phyloP scores from a whole-genome alignment of 2,888 invertebrate species.

The Drosophila barbarae region DNA sequence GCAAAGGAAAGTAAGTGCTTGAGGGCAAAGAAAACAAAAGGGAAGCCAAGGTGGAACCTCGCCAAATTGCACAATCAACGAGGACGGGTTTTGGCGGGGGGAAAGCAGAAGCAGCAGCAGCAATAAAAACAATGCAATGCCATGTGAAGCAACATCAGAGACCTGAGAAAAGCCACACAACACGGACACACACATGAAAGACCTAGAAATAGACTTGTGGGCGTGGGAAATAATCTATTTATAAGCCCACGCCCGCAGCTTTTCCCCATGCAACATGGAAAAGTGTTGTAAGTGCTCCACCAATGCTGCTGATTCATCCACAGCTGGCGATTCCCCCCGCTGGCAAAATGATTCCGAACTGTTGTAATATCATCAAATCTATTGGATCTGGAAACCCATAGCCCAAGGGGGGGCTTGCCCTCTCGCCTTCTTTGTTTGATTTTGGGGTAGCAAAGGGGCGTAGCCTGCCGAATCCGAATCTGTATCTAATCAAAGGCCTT shows the following conservation, averaged over 20 bases:
- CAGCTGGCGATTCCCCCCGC: slow-evolving; percentile 35
- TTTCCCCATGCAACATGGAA: slow-evolving; percentile 18
- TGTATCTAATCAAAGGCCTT: slow-evolving; percentile 27
- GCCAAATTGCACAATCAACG: slow-evolving; percentile 66
- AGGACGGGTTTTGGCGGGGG: slow-evolving; percentile 7
- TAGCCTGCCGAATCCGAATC: slow-evolving; percentile 1
- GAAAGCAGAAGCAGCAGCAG: slow-evolving; percentile 2
- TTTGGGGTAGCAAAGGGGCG: slow-evolving; percentile 14
- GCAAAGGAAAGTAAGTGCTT: slow-evolving; percentile 25
- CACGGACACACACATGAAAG: slow-evolving; percentile 16
- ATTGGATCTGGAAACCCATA: slow-evolving; percentile 14
- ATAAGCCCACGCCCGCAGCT: slow-evolving; percentile 31
- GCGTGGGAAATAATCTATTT: slow-evolving; percentile 70
- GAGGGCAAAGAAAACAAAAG: slow-evolving; percentile 37
- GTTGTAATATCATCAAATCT: slow-evolving; percentile 33
- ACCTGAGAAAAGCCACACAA: slow-evolving; percentile 31
- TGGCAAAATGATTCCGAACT: slow-evolving; percentile 26
- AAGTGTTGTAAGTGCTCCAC: slow-evolving; percentile 36
- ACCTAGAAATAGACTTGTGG: slow-evolving; percentile 71
- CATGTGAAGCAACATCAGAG: slow-evolving; percentile 46
- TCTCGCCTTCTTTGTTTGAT: not conserved
- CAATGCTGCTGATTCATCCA: slow-evolving; percentile 30
- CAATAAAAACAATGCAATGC: slow-evolving; percentile 58
- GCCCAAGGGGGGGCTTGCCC: slow-evolving; percentile 24
- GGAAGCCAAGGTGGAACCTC: slow-evolving; percentile 54